phyloP scores from a whole-genome alignment of 1,140 invertebrate genomes.

The Pachypeltis micranthus region DNA sequence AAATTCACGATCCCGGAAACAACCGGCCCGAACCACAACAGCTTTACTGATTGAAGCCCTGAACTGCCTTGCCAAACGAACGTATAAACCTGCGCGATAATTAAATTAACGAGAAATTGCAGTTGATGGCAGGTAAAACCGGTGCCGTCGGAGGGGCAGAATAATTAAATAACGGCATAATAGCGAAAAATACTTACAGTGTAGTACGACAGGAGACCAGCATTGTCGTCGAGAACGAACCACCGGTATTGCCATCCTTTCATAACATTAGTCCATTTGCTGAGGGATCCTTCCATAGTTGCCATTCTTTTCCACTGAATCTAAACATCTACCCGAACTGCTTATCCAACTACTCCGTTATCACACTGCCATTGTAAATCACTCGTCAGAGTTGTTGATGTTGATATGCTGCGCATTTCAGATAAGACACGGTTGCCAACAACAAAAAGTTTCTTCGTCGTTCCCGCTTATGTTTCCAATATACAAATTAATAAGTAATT shows the following conservation, averaged over 20 bases:
- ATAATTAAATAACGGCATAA: slow-evolving; percentile 1
- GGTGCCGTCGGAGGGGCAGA: background rate
- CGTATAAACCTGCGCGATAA: background rate
- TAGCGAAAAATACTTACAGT: slow-evolving; percentile 72
- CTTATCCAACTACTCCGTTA: background rate
- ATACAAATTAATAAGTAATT: no score
- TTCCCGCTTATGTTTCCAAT: no score
- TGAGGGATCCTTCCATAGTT: slow-evolving; percentile 92
- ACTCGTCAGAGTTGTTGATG: background rate
- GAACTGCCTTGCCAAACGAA: no score
- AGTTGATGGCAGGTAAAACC: background rate
- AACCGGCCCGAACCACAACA: no score
- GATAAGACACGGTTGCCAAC: no score
- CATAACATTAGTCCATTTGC: slow-evolving; percentile 99
- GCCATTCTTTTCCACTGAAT: slow-evolving; percentile 35
- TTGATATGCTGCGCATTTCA: background rate
- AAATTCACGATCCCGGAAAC: no score
- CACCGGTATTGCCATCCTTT: slow-evolving; percentile 99
- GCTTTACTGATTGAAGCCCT: no score
- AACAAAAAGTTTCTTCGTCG: no score
- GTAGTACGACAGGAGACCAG: slow-evolving; percentile 90
- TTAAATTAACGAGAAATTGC: slow-evolving; percentile 2
- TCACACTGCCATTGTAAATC: background rate
- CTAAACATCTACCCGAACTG: background rate
- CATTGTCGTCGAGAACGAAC: slow-evolving; percentile 95